Conservation (phyloP, 2,797 vertebrate species). For the Carduelis carduelis region DNA sequence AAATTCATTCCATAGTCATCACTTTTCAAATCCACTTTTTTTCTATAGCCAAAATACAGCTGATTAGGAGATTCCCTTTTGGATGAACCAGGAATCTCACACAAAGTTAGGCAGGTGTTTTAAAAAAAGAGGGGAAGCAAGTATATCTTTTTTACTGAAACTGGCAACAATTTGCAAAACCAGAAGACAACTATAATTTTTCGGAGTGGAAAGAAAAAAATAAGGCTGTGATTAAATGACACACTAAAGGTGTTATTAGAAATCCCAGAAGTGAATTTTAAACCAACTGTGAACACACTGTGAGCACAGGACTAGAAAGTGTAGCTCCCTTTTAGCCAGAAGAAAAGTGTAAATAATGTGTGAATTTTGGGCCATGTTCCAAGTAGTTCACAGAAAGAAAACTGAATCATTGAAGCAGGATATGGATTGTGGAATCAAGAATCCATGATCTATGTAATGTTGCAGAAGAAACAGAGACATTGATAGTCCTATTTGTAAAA, state of each 20-base stretch:
- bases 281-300: not conserved
- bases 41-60: not conserved
- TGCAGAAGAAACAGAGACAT: not conserved
- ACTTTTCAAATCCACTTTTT: not conserved
- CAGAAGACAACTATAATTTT: not conserved
- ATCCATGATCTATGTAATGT: not conserved
- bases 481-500: not conserved
- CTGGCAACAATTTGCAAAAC: not conserved
- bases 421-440: not conserved
- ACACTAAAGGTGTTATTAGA: not conserved
- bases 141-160: not conserved
- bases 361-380: not conserved
- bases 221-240: not conserved
- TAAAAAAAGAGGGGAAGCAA: not conserved
- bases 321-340: not conserved
- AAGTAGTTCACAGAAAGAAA: not conserved
- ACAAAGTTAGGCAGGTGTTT: not conserved
- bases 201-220: not conserved
- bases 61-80: not conserved
- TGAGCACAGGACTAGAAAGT: not conserved
- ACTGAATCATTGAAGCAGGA: not conserved
- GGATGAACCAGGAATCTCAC: not conserved
- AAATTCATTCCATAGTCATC: not conserved
- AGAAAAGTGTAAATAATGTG: not conserved
- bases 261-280: not conserved